Evolutionary conservation across 2,113 vertebrate species (phyloP), one percentile per base, ranked within the genome.

Genomic region (Oreotrochilus melanogaster): DNA sequence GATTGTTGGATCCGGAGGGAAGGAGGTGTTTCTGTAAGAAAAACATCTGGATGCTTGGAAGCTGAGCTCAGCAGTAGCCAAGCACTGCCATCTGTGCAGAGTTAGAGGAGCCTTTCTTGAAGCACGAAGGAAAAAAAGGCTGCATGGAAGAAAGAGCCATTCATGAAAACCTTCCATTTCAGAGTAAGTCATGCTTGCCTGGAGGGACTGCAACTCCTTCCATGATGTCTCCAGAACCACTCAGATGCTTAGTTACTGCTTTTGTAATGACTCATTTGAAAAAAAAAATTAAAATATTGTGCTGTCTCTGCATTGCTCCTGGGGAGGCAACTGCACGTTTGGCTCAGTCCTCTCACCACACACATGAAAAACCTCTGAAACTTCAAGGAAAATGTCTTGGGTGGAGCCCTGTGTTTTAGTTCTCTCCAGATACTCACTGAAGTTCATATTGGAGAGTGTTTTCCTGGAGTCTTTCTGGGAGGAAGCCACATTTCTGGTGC

Each of bases 31-130:
- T 87, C 64, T 90, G 2, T 72, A 16, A 53, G 14, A 8, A 4
- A 73, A 82, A 91, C 93, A 94, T 95, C 89, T 96, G 95, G 85
- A 21, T 86, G 65, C 57, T 73, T 87, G 73, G 61, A 30, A 75
- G 80, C 83, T 94, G 92, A 94, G 92, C 85, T 92, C 93, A 95
- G 90, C 90, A 67, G 4, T 73, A 73, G 93, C 39, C 39, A 39
- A 39, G 39, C 39, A 39, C 39, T 71, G 31, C 93, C 86, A 82
- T 86, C 93, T 96, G 92, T 75, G 93, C 83, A 47, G 66, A 61
- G 69, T 24, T 58, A 85, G 88, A 89, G 71, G 58, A 69, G 66
- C 45, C 56, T 89, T 93, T 96, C 90, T 78, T 39, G 78, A 42
- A 76, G 69, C 79, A 58, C 53, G 57, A 79, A 92, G 83, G 48